These are phyloP conservation scores for Falco rusticolus DNA, from an alignment of 2,797 vertebrate species.

Conservation along the genomic window DNA sequence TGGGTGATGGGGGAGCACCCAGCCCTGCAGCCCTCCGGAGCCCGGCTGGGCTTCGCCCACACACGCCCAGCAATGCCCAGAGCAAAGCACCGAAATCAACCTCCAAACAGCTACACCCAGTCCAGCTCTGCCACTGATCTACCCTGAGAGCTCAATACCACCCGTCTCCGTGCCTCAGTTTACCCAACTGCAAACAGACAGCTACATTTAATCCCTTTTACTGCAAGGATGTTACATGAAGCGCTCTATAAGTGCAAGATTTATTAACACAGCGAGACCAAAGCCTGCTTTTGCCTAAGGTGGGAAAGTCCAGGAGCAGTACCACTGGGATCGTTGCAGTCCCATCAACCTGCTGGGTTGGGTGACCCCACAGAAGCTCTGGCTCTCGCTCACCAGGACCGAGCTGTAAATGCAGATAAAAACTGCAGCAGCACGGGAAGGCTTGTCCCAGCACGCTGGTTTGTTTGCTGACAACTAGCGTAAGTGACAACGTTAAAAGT, in stretches of 20 bases:
- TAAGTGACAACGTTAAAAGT: neutral
- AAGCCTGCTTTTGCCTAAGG: neutral
- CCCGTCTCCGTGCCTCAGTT: neutral
- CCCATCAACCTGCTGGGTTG: neutral
- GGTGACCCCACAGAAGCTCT: neutral
- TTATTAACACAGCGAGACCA: neutral
- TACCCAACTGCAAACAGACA: neutral
- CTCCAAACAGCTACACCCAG: neutral
- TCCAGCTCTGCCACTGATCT: neutral
- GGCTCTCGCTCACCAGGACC: fast-evolving
- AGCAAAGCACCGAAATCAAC: neutral
- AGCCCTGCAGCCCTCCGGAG: neutral
- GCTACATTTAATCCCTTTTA: neutral
- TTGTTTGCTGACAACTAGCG: neutral
- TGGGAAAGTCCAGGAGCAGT: neutral
- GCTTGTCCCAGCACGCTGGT: neutral
- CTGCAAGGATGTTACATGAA: neutral
- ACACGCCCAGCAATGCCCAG: fast-evolving
- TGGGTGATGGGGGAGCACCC: fast-evolving
- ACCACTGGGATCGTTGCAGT: fast-evolving
- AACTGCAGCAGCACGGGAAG: fast-evolving
- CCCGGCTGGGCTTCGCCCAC: neutral
- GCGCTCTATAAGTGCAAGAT: fast-evolving
- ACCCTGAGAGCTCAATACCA: fast-evolving
- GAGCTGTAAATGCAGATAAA: neutral